phyloP scores from a whole-genome alignment of 2,113 vertebrate species.

The Lathamus discolor region DNA sequence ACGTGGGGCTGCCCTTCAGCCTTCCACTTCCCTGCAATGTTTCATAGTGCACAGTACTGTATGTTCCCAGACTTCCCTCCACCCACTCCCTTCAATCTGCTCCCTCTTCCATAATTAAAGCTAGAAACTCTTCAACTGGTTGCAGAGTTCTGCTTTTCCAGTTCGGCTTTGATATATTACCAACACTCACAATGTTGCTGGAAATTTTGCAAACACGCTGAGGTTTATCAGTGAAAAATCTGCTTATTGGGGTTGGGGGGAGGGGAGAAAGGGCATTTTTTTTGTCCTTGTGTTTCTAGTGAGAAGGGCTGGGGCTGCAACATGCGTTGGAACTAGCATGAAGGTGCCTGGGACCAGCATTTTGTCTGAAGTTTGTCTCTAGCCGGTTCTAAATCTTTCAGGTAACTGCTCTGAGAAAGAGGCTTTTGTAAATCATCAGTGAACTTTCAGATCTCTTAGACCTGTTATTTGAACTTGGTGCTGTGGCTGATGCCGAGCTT shows the following conservation, averaged over 20 bases:
- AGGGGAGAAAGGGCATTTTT: background rate
- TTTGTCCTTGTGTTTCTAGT: background rate
- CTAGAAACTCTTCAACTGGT: slow-evolving; percentile 49
- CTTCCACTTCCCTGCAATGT: slow-evolving; percentile 44
- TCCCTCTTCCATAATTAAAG: slow-evolving; percentile 50
- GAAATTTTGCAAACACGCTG: background rate
- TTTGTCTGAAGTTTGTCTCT: background rate
- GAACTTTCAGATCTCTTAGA: background rate
- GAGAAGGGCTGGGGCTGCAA: background rate
- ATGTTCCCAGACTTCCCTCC: slow-evolving; percentile 61
- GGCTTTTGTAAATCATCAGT: background rate
- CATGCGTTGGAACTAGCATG: background rate
- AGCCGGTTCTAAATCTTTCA: background rate
- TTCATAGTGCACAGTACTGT: slow-evolving; percentile 50
- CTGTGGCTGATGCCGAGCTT: background rate
- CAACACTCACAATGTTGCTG: background rate
- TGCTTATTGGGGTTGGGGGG: background rate
- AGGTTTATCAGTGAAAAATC: slow-evolving; percentile 1
- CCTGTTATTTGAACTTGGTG: background rate
- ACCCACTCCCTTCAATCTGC: slow-evolving; percentile 65
- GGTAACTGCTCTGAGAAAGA: background rate
- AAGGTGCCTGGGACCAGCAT: background rate
- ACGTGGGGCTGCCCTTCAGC: slow-evolving; percentile 57
- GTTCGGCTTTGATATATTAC: slow-evolving; percentile 23
- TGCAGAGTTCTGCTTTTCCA: slow-evolving; percentile 48